Conservation (phyloP, 2,888 invertebrate genomes). For the Cheilosia grossa region DNA sequence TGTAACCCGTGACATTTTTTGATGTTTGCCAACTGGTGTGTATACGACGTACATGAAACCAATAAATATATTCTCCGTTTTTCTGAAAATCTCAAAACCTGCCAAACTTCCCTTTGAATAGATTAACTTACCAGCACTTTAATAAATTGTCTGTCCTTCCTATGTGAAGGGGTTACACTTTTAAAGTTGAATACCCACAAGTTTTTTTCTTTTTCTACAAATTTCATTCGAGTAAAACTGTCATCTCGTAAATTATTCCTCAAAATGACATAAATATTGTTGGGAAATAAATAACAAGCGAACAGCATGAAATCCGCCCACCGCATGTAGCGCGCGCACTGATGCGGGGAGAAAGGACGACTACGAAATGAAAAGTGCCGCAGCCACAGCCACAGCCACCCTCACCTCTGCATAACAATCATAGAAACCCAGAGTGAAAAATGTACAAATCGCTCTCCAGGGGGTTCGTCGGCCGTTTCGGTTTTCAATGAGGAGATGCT, state of each 20-base stretch:
- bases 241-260: conserved; percentile 71
- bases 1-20: not conserved
- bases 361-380: conserved; percentile 66
- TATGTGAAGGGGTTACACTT: conserved; percentile 49
- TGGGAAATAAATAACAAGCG: conserved; percentile 71
- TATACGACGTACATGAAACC: not conserved
- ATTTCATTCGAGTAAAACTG: conserved; percentile 56
- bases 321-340: conserved; percentile 55
- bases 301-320: conserved; percentile 74
- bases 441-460: conserved; percentile 73
- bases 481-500: conserved; percentile 58
- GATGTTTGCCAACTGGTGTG: not conserved
- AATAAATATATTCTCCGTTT: not conserved
- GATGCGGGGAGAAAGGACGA: conserved; percentile 40
- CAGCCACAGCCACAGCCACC: conserved; percentile 48
- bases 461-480: conserved; percentile 74
- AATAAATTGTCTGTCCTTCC: conserved; percentile 39
- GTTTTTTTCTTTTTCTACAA: conserved; percentile 36
- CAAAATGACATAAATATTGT: conserved; percentile 72
- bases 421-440: conserved; percentile 51
- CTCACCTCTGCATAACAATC: conserved; percentile 23
- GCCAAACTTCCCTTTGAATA: not conserved
- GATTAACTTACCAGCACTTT: conserved; percentile 42
- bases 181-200: not conserved
- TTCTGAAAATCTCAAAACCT: not conserved